phyloP scores from a whole-genome alignment of 2,888 invertebrate species.

The Cremastobaeus sp. region DNA sequence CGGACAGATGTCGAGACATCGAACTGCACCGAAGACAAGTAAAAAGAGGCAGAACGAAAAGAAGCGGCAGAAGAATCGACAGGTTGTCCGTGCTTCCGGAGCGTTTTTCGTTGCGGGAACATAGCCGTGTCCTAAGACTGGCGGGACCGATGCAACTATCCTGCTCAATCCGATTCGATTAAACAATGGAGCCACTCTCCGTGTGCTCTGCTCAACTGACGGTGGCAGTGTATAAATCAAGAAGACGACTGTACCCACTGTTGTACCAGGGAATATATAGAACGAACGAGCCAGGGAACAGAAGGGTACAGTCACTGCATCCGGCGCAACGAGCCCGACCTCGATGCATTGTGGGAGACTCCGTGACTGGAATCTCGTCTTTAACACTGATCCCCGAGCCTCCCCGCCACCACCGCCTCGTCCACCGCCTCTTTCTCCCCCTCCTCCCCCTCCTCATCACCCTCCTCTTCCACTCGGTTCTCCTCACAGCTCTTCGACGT shows the following conservation, averaged over 20 bases:
- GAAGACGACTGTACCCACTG: conserved; percentile 73
- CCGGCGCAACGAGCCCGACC: conserved; percentile 70
- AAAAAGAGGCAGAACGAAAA: conserved; percentile 3
- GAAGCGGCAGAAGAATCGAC: conserved; percentile 42
- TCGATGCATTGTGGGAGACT: conserved; percentile 74
- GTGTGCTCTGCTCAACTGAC: conserved; percentile 65
- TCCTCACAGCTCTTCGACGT: conserved; percentile 47
- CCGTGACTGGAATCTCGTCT: conserved; percentile 74
- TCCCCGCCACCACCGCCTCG: conserved; percentile 11
- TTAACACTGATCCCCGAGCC: conserved; percentile 50
- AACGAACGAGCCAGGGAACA: conserved; percentile 61
- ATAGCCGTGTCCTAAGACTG: conserved; percentile 15
- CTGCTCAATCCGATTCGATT: conserved; percentile 69
- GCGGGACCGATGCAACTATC: conserved; percentile 30
- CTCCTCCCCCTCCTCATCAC: conserved; percentile 30
- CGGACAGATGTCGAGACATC: neutral
- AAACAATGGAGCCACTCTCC: conserved; percentile 74
- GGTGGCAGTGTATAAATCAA: conserved; percentile 77
- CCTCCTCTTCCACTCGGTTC: conserved; percentile 6
- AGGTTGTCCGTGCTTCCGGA: conserved; percentile 49
- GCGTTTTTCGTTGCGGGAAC: conserved; percentile 36
- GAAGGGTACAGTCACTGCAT: conserved; percentile 68
- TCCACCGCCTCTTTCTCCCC: conserved; percentile 22
- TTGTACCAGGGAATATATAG: conserved; percentile 66
- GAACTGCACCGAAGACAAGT: neutral